phyloP scores from a whole-genome alignment of 2,797 vertebrate species.

The Rousettus madagascariensis region DNA sequence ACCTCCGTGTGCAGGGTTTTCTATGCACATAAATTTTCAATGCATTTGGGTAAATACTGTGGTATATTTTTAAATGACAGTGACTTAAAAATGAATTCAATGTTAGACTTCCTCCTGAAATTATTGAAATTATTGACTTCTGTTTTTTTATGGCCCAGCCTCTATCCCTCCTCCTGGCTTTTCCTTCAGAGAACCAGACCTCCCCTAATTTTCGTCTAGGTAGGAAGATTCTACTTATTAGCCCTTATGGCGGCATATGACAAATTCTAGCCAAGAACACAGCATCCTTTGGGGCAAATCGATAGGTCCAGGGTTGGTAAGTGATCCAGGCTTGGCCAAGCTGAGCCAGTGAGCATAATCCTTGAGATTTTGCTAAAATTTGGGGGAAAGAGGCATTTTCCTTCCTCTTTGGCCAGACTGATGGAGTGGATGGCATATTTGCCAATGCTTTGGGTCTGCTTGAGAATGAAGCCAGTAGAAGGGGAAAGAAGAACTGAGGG shows the following conservation, averaged over 20 bases:
- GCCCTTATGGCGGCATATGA: not conserved
- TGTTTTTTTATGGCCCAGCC: not conserved
- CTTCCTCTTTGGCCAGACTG: not conserved
- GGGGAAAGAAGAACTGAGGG: not conserved
- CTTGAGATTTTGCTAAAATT: not conserved
- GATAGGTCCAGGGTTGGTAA: not conserved
- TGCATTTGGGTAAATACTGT: not conserved
- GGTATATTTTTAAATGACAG: not conserved
- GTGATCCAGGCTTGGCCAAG: not conserved
- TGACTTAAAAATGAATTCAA: not conserved
- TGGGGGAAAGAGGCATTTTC: not conserved
- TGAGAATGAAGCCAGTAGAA: not conserved
- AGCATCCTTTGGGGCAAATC: not conserved
- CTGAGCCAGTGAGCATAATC: not conserved
- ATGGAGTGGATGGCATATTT: not conserved
- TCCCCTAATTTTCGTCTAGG: not conserved
- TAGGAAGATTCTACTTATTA: not conserved
- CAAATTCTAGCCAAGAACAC: not conserved
- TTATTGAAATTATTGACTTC: not conserved
- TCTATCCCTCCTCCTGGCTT: not conserved
- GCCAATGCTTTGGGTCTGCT: not conserved
- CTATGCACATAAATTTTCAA: not conserved
- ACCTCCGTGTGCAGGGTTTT: not conserved
- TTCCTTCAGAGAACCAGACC: not conserved
- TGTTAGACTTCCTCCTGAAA: not conserved